Evolutionary conservation across 2,113 vertebrate genomes (phyloP).

Genomic region (Chitala chitala): DNA sequence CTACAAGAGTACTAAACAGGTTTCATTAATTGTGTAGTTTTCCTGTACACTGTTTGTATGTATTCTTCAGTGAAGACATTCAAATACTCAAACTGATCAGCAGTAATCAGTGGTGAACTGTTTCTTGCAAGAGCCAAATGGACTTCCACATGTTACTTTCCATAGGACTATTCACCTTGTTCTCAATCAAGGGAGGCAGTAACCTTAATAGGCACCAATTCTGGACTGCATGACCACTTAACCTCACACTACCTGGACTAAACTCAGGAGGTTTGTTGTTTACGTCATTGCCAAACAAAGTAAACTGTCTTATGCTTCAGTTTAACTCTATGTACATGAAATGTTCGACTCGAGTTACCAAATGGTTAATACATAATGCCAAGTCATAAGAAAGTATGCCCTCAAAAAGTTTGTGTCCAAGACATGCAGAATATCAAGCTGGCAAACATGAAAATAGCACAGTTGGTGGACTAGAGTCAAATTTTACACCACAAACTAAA

Average conservation of each 20-base stretch:
- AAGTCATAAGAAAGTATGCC: constrained; percentile 23
- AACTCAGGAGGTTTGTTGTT: constrained; percentile 21
- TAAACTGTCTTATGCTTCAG: constrained; percentile 5
- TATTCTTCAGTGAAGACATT: no score
- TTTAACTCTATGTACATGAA: constrained; percentile 24
- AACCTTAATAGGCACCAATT: constrained; percentile 27
- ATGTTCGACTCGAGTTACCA: constrained; percentile 21
- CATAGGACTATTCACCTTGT: neutral
- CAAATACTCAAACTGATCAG: no score
- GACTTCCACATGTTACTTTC: neutral
- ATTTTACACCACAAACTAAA: constrained; percentile 8
- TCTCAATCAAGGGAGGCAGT: constrained; percentile 9
- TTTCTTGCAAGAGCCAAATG: neutral
- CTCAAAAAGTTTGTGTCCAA: constrained; percentile 24
- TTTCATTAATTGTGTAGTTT: no score
- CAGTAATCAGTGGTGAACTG: no score
- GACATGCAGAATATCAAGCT: constrained; percentile 18
- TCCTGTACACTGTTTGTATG: no score
- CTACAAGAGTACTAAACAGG: no score
- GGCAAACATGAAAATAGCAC: constrained; percentile 17
- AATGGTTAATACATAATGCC: constrained; percentile 20
- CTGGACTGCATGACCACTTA: constrained; percentile 23
- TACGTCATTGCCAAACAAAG: constrained; percentile 10
- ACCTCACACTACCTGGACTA: constrained; percentile 17
- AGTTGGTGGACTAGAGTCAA: constrained; percentile 19